These are phyloP conservation scores for Thunnus albacares DNA, from an alignment of 2,797 vertebrate species.

Conservation along the genomic window DNA sequence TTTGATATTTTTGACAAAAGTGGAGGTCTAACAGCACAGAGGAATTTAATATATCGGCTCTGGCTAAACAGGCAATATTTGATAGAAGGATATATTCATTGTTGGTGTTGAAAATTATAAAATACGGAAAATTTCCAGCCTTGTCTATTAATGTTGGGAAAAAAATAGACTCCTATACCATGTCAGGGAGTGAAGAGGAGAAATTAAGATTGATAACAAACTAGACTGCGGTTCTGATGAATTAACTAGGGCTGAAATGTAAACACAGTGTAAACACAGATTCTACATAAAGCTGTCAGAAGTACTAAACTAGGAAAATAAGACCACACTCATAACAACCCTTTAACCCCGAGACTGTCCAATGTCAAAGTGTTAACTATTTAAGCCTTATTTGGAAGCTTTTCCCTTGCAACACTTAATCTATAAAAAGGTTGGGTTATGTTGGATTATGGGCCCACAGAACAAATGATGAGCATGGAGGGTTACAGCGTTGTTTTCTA, in stretches of 20 bases:
- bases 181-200: background rate
- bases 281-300: too few relatives aligned
- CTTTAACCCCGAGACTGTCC: too few relatives aligned
- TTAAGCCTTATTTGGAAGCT: too few relatives aligned
- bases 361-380: too few relatives aligned
- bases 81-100: too few relatives aligned
- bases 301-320: background rate
- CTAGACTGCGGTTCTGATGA: background rate
- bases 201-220: background rate
- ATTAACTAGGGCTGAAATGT: background rate
- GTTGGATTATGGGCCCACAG: background rate
- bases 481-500: background rate
- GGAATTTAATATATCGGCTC: too few relatives aligned
- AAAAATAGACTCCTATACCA: too few relatives aligned
- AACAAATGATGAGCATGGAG: background rate
- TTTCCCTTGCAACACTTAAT: too few relatives aligned
- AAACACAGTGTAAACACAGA: conserved; percentile 2
- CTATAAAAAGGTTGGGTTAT: background rate
- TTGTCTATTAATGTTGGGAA: too few relatives aligned
- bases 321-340: background rate
- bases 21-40: too few relatives aligned
- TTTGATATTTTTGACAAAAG: too few relatives aligned
- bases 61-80: background rate
- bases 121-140: background rate
- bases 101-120: background rate